These are phyloP conservation scores for Asteroscopus sphinx DNA, from an alignment of 2,888 invertebrate genomes.

Conservation along the genomic window DNA sequence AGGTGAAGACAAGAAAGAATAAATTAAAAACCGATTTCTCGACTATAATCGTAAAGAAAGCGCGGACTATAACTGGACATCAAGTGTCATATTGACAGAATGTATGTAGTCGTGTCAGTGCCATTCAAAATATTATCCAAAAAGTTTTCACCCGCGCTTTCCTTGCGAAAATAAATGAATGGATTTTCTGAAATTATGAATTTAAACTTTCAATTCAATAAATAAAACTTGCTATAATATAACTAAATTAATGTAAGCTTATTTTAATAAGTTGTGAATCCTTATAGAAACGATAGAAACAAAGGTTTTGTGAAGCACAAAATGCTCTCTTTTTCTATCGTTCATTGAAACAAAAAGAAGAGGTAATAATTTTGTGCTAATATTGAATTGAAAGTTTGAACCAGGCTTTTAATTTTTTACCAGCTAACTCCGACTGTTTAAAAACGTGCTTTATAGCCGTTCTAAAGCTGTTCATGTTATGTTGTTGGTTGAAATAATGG, in stretches of 20 bases:
- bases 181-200: slow-evolving; percentile 19
- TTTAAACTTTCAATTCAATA: slow-evolving; percentile 59
- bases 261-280: too few species aligned
- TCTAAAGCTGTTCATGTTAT: slow-evolving; percentile 13
- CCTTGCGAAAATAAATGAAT: slow-evolving; percentile 12
- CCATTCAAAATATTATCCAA: slow-evolving; percentile 4
- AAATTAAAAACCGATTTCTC: slow-evolving; percentile 37
- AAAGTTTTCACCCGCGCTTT: slow-evolving; percentile 19
- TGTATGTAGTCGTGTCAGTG: slow-evolving; percentile 20
- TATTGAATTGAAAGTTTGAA: slow-evolving; percentile 59
- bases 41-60: slow-evolving; percentile 38
- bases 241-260: neutral
- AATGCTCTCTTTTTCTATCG: slow-evolving; percentile 52
- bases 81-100: slow-evolving; percentile 49
- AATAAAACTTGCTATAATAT: neutral
- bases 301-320: slow-evolving; percentile 2
- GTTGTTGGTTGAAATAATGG: slow-evolving; percentile 32
- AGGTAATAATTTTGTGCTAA: slow-evolving; percentile 23
- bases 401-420: slow-evolving; percentile 35
- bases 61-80: slow-evolving; percentile 16
- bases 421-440: slow-evolving; percentile 21
- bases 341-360: slow-evolving; percentile 53
- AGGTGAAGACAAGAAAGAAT: slow-evolving; percentile 59
- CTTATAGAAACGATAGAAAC: neutral
- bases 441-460: neutral